Evolutionary conservation across 1,140 invertebrate genomes (phyloP).

Genomic region (Conus betulinus): DNA sequence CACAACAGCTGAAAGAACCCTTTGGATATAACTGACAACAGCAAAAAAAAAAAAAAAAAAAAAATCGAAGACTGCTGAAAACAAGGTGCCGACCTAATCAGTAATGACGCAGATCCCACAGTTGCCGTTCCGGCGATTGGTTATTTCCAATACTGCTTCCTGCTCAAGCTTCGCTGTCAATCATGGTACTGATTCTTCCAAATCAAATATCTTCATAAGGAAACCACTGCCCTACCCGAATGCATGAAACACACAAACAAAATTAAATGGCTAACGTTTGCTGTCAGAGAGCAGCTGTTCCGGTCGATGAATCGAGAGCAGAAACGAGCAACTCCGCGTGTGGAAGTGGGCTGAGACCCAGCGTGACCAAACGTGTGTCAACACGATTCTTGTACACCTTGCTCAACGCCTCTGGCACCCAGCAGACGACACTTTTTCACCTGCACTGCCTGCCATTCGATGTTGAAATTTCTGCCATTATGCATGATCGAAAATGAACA

Average conservation of each 20-base stretch:
- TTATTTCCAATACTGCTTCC: not conserved
- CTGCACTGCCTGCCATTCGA: not conserved
- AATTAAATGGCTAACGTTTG: not conserved
- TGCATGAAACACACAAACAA: not conserved
- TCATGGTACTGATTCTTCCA: too few relatives aligned
- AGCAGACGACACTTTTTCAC: slow-evolving; percentile 31
- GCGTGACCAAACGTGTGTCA: slow-evolving; percentile 31
- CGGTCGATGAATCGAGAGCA: not conserved
- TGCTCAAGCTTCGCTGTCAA: not conserved
- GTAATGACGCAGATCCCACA: not conserved
- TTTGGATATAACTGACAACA: too few relatives aligned
- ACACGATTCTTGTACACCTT: slow-evolving; percentile 16
- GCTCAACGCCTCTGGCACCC: not conserved
- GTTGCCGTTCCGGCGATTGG: not conserved
- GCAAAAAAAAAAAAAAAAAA: slow-evolving; percentile 2
- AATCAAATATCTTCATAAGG: too few relatives aligned
- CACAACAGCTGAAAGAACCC: too few relatives aligned
- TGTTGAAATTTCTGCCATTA: not conserved
- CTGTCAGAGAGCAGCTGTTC: not conserved
- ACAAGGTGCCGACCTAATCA: not conserved
- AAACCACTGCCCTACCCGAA: too few relatives aligned
- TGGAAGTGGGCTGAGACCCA: not conserved
- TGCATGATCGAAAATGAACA: not conserved
- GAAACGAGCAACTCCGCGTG: not conserved
- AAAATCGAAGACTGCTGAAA: slow-evolving; percentile 10